Percentiles rank a stretch among this genome's conserved stretches.
These are phyloP conservation scores for Meloidogyne hapla DNA, from an alignment of 1,140 invertebrate genomes.

Conservation along the genomic window DNA sequence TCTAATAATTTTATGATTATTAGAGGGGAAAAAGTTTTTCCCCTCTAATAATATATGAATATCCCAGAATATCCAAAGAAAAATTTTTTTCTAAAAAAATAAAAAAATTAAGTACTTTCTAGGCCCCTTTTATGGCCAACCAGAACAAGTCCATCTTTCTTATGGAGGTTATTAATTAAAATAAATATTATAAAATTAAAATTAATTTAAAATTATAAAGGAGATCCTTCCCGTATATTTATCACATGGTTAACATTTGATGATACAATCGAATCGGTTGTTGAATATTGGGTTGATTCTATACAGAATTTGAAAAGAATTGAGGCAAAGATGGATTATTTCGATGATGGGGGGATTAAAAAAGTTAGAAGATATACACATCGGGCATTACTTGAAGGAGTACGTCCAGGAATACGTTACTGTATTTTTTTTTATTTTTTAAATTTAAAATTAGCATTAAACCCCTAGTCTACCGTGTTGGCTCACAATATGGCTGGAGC, in stretches of 20 bases:
- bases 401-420: constrained; percentile 43
- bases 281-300: constrained; percentile 36
- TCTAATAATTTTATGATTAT: too few relatives aligned
- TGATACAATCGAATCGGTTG: constrained; percentile 37
- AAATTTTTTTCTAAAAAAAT: too few relatives aligned
- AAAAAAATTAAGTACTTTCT: background rate
- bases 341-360: constrained; percentile 36
- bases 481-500: constrained; percentile 64
- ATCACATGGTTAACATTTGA: constrained; percentile 54
- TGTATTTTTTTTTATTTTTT: constrained; percentile 9
- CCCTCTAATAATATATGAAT: too few relatives aligned
- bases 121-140: constrained; percentile 43
- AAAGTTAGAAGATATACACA: constrained; percentile 41
- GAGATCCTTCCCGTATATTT: constrained; percentile 28
- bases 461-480: constrained; percentile 48
- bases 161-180: constrained; percentile 38
- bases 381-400: constrained; percentile 34
- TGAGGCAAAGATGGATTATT: constrained; percentile 32
- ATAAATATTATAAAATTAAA: constrained; percentile 7
- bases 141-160: constrained; percentile 48
- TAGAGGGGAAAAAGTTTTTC: too few relatives aligned
- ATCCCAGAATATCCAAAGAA: too few relatives aligned
- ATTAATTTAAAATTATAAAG: constrained; percentile 17
- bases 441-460: background rate
- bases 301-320: constrained; percentile 22